phyloP scores from a whole-genome alignment of 2,113 vertebrate species.

The Nansenia antarctica region DNA sequence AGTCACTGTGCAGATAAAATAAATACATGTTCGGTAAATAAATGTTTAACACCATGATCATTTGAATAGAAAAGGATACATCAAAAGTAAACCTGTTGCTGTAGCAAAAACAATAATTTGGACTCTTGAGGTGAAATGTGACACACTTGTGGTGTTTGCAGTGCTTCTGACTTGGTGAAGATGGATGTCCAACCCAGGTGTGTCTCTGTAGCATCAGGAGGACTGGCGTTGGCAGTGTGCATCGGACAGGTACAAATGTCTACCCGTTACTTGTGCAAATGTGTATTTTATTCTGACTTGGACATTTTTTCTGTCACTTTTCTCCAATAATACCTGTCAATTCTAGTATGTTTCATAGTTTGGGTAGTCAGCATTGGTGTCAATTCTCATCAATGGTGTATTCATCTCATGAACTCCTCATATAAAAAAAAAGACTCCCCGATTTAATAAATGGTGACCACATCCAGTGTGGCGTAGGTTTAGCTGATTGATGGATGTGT shows the following conservation, averaged over 20 bases:
- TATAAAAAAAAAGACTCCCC: too few relatives aligned
- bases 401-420: too few relatives aligned
- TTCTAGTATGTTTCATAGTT: too few relatives aligned
- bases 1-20: too few relatives aligned
- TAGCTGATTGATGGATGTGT: background rate
- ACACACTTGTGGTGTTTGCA: slow-evolving; percentile 49
- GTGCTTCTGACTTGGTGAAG: slow-evolving; percentile 88
- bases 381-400: background rate
- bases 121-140: background rate
- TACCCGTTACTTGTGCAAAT: too few relatives aligned
- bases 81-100: background rate
- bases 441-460: too few relatives aligned
- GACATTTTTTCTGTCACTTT: background rate
- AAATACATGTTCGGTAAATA: too few relatives aligned
- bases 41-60: background rate
- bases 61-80: background rate
- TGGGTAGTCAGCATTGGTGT: background rate
- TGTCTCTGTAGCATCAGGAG: slow-evolving; percentile 80
- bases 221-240: slow-evolving; percentile 84
- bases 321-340: background rate
- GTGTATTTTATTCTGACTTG: too few relatives aligned
- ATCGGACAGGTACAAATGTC: too few relatives aligned
- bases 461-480: background rate
- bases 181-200: slow-evolving; percentile 92
- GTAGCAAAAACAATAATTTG: background rate